Percentiles rank a stretch among this genome's conserved stretches.
Conservation (phyloP, 2,797 vertebrate genomes). For the Schizopygopsis malacanthus region DNA sequence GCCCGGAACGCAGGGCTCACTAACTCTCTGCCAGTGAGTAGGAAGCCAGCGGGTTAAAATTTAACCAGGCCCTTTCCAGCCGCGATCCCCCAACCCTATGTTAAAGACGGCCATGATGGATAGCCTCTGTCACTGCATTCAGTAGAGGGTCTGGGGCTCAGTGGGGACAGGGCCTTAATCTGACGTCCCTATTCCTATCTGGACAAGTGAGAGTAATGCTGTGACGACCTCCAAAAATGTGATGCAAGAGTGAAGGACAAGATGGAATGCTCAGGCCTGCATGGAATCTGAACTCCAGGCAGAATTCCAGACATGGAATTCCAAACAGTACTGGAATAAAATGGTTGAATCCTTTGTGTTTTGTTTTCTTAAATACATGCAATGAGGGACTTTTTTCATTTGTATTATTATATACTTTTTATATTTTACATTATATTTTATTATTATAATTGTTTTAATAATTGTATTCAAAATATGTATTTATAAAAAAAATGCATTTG, state of each 20-base stretch:
- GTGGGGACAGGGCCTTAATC: slow-evolving; percentile 74
- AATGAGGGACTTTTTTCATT: background rate
- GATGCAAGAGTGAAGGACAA: slow-evolving; percentile 14
- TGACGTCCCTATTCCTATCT: slow-evolving; percentile 74
- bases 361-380: background rate
- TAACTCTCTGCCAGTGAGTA: slow-evolving; percentile 78
- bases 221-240: slow-evolving; percentile 70
- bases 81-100: slow-evolving; percentile 85
- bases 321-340: background rate
- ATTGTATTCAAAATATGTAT: too few species aligned
- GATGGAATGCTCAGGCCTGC: background rate
- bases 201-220: slow-evolving; percentile 75
- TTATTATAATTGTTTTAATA: too few species aligned
- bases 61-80: slow-evolving; percentile 87
- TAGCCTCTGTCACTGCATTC: slow-evolving; percentile 76
- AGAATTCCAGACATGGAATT: background rate
- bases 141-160: slow-evolving; percentile 71
- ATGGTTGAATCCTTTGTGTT: background rate
- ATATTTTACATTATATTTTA: background rate
- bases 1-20: slow-evolving; percentile 73
- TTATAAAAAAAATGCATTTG: too few species aligned
- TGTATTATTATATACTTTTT: too few species aligned
- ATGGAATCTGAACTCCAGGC: background rate
- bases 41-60: slow-evolving; percentile 91
- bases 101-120: slow-evolving; percentile 77